Percentiles rank a stretch among this genome's conserved stretches.
Evolutionary conservation across 2,797 vertebrate species (phyloP).

Genomic region (Pangasius mekongensis): DNA sequence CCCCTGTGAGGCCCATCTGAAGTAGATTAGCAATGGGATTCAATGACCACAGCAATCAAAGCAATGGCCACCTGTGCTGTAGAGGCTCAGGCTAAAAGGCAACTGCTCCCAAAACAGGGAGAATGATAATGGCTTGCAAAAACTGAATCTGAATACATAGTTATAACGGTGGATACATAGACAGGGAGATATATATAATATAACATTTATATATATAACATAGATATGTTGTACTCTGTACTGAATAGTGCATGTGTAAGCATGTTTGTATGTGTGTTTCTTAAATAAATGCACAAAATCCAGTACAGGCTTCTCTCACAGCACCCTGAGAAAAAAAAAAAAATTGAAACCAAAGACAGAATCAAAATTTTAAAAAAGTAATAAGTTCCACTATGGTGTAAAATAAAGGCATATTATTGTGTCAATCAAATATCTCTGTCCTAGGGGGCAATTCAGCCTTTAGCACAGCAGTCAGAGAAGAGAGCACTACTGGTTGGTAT

Average conservation of each 20-base stretch:
- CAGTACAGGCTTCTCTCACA: slow-evolving; percentile 80
- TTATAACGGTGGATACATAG: slow-evolving; percentile 72
- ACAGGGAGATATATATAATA: slow-evolving; percentile 61
- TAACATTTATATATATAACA: slow-evolving; percentile 59
- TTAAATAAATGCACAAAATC: slow-evolving; percentile 80
- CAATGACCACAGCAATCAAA: slow-evolving; percentile 78
- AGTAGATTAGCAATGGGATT: slow-evolving; percentile 77
- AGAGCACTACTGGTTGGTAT: slow-evolving; percentile 66
- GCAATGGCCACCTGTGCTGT: slow-evolving; percentile 78
- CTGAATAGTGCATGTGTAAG: slow-evolving; percentile 61
- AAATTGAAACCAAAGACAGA: slow-evolving; percentile 52
- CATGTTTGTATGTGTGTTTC: slow-evolving; percentile 49
- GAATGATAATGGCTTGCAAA: slow-evolving; percentile 60
- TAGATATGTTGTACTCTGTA: slow-evolving; percentile 66
- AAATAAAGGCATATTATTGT: slow-evolving; percentile 83
- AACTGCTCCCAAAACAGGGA: slow-evolving; percentile 71
- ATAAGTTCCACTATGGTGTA: slow-evolving; percentile 81
- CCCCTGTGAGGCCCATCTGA: slow-evolving; percentile 76
- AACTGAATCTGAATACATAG: slow-evolving; percentile 69
- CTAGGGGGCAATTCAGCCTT: slow-evolving; percentile 69
- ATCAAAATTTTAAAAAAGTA: slow-evolving; percentile 69
- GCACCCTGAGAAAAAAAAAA: slow-evolving; percentile 83
- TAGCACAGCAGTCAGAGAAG: slow-evolving; percentile 70
- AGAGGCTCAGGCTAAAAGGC: slow-evolving; percentile 75
- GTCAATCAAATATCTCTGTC: slow-evolving; percentile 71